Conservation (phyloP, 2,797 vertebrate species). For the Benthosema pterotum region DNA sequence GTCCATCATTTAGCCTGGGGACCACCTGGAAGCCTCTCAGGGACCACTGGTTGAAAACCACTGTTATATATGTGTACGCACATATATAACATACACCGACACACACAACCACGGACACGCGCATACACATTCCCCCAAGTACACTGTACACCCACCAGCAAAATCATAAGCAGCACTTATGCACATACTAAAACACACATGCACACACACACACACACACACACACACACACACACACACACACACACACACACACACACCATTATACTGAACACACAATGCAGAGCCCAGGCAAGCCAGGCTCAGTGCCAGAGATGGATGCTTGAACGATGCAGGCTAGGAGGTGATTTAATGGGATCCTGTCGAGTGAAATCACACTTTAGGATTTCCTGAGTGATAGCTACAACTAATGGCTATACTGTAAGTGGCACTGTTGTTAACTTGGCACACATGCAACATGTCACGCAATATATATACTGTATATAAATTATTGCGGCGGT, state of each 20-base stretch:
- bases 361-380: slow-evolving; percentile 42
- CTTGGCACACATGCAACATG: slow-evolving; percentile 3
- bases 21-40: too few species aligned
- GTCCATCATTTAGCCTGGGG: too few species aligned
- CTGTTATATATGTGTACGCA: slow-evolving; percentile 14
- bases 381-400: slow-evolving; percentile 41
- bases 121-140: neutral
- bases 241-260: slow-evolving; percentile 2
- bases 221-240: neutral
- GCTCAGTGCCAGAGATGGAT: slow-evolving; percentile 27
- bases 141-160: neutral
- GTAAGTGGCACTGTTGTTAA: slow-evolving; percentile 29
- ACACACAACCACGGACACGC: neutral
- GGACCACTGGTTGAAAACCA: too few species aligned
- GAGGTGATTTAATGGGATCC: slow-evolving; percentile 20
- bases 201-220: neutral
- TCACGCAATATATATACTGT: too few species aligned
- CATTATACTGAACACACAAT: neutral
- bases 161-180: too few species aligned
- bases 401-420: slow-evolving; percentile 28
- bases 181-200: neutral
- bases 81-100: neutral
- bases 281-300: neutral
- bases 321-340: slow-evolving; percentile 23
- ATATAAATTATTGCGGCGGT: too few species aligned